These are phyloP conservation scores for Corythoichthys intestinalis DNA, from an alignment of 2,113 vertebrate genomes.

Conservation along the genomic window DNA sequence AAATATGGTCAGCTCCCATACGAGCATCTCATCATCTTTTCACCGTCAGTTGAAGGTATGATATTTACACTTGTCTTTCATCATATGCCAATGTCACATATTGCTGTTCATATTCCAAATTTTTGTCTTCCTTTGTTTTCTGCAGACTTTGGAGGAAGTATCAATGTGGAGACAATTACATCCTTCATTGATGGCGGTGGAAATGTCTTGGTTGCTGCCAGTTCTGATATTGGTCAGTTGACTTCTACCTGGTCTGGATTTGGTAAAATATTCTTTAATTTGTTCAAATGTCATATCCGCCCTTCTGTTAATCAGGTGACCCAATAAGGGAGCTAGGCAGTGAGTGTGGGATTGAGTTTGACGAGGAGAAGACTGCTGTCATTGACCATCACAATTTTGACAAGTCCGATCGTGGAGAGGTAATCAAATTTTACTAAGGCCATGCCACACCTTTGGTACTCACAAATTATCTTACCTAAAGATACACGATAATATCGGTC, in stretches of 20 bases:
- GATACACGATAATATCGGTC: too few species aligned
- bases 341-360: conserved; percentile 96
- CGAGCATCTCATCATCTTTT: conserved; percentile 91
- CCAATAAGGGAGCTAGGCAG: conserved; percentile 94
- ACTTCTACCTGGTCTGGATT: not conserved
- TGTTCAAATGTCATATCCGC: rapidly evolving
- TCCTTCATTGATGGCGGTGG: conserved; percentile 94
- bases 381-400: conserved; percentile 97
- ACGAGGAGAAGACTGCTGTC: conserved; percentile 94
- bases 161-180: conserved; percentile 94
- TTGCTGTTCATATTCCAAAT: not conserved
- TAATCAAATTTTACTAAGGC: conserved; percentile 41
- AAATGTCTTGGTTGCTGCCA: conserved; percentile 89
- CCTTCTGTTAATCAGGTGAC: conserved; percentile 75
- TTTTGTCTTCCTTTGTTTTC: not conserved
- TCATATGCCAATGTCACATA: not conserved
- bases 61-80: not conserved
- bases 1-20: conserved; percentile 96
- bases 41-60: conserved; percentile 93
- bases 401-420: conserved; percentile 90
- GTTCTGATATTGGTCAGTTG: conserved; percentile 87
- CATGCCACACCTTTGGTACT: not conserved
- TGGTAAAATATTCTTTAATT: not conserved
- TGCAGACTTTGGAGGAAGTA: conserved; percentile 95
- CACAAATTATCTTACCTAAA: not conserved